phyloP scores from a whole-genome alignment of 2,797 vertebrate genomes.

The Cottoperca gobio region DNA sequence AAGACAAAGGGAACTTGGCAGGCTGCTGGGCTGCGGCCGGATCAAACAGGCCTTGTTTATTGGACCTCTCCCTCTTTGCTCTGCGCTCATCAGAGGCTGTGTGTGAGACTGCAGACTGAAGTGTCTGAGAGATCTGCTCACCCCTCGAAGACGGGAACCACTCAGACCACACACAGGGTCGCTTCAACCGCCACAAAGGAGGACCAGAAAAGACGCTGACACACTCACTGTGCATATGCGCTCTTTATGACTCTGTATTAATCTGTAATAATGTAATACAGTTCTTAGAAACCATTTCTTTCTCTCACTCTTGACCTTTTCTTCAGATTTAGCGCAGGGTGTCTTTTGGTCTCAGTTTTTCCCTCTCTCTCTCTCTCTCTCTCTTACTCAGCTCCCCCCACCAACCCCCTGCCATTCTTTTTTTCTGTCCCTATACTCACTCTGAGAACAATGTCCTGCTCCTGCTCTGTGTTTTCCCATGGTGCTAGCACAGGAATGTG shows the following conservation, averaged over 20 bases:
- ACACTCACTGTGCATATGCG: slow-evolving; percentile 56
- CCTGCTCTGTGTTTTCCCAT: slow-evolving; percentile 67
- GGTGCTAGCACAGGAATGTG: slow-evolving; percentile 70
- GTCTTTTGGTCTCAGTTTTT: slow-evolving; percentile 18
- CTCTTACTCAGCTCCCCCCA: slow-evolving; percentile 23
- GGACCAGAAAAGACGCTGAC: slow-evolving; percentile 45
- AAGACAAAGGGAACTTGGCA: slow-evolving; percentile 86
- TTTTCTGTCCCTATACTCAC: slow-evolving; percentile 31
- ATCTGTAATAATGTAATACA: slow-evolving; percentile 37
- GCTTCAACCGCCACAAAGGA: slow-evolving; percentile 73
- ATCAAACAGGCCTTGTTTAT: slow-evolving; percentile 84
- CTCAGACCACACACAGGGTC: slow-evolving; percentile 81
- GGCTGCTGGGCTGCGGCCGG: slow-evolving; percentile 72
- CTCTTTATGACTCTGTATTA: slow-evolving; percentile 44
- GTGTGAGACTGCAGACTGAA: slow-evolving; percentile 73
- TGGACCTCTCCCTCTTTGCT: slow-evolving; percentile 77
- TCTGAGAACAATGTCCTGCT: slow-evolving; percentile 59
- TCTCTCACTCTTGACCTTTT: slow-evolving; percentile 20
- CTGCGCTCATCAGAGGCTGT: slow-evolving; percentile 67
- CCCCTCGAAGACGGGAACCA: slow-evolving; percentile 69
- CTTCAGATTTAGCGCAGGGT: slow-evolving; percentile 17
- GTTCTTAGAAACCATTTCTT: neutral
- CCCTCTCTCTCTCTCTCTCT: slow-evolving; percentile 1
- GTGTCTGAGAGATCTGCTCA: slow-evolving; percentile 76
- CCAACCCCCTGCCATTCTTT: slow-evolving; percentile 22